phyloP scores from a whole-genome alignment of 2,888 invertebrate species.

The Ormyrus pomaceus region DNA sequence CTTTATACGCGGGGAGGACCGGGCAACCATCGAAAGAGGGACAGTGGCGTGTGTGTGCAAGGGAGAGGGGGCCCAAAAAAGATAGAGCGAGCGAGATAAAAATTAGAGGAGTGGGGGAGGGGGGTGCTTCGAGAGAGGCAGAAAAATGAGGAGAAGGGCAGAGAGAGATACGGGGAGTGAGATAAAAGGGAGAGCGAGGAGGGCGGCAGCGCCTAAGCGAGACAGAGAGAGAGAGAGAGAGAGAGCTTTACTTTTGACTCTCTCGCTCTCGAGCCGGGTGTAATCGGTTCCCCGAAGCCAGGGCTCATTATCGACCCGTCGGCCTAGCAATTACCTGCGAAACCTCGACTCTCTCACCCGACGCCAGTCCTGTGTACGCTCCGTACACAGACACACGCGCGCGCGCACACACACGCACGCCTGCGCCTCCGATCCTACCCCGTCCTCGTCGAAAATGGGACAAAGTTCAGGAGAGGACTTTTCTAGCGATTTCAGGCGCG shows the following conservation, averaged over 20 bases:
- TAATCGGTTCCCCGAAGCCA: slow-evolving; percentile 76
- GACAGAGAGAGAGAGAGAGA: slow-evolving; percentile 32
- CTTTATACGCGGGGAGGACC: not conserved
- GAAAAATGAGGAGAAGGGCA: not conserved
- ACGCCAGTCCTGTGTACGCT: slow-evolving; percentile 52
- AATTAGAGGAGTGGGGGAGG: slow-evolving; percentile 14
- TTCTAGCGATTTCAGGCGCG: slow-evolving; percentile 6
- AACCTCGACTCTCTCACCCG: slow-evolving; percentile 54
- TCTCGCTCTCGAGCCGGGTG: slow-evolving; percentile 71
- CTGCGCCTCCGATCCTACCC: slow-evolving; percentile 26
- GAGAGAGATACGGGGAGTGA: slow-evolving; percentile 33
- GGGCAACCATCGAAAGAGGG: not conserved
- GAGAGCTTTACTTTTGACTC: slow-evolving; percentile 36
- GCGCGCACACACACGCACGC: too few species aligned
- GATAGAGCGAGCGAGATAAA: slow-evolving; percentile 34
- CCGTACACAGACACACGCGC: slow-evolving; percentile 7
- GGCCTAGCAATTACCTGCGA: slow-evolving; percentile 76
- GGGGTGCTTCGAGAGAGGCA: not conserved
- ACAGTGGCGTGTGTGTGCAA: not conserved
- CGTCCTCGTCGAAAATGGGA: not conserved
- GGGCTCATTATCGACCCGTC: slow-evolving; percentile 76
- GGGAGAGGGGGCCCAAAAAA: not conserved
- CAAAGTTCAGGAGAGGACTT: not conserved
- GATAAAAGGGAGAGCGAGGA: slow-evolving; percentile 38
- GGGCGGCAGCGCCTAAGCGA: not conserved